Evolutionary conservation across 2,888 invertebrate genomes (phyloP), one percentile per base, ranked within the genome.

Genomic region (Heteropelma amictum): DNA sequence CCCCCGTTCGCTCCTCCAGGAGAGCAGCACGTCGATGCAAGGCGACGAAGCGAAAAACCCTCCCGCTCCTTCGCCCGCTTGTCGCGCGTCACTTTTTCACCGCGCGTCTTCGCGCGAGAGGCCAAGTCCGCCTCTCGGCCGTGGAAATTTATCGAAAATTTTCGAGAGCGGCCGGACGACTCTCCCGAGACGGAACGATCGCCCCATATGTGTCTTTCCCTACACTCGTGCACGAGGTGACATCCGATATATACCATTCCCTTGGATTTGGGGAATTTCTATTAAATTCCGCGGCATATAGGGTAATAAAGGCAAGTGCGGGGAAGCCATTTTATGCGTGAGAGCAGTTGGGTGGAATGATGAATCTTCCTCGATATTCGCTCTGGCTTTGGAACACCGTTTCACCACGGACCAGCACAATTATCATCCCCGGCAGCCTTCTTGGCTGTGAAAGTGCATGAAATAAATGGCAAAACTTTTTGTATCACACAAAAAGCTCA

Each of bases 351-450:
- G 72, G 53, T 23, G 17, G 53, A 40, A 61, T 26, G 14, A 12
- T 21, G 12, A 49, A 38, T 54, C 45, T 30, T 56, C 47, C 30
- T 33, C 53, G 51, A 42, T 14, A 10, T 33, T 17, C 23, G 23
- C 26, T 26, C 14, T 12, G 56, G 3, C 3, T 7, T 38, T 14
- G 28, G 28, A 51, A 10, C 14, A 10, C 6, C 2, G 33, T 45
- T 23, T 26, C 26, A 74, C 71, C 45, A 64, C 68, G 70, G 56
- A 67, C 63, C 51, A 61, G 61, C n/a, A n/a, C 63, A 78, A 79
- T 79, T 80, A 73, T 76, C 68, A 54, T 72, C 51, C 65, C 69
- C 67, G 56, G 54, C 60, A 67, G 70, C 51, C 58, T 7, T 17
- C 17, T 40, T 10, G 40, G 21, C 23, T 47, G 45, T 40, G 72